These are phyloP conservation scores for Fulmarus glacialis DNA, from an alignment of 2,113 vertebrate species.

Conservation along the genomic window DNA sequence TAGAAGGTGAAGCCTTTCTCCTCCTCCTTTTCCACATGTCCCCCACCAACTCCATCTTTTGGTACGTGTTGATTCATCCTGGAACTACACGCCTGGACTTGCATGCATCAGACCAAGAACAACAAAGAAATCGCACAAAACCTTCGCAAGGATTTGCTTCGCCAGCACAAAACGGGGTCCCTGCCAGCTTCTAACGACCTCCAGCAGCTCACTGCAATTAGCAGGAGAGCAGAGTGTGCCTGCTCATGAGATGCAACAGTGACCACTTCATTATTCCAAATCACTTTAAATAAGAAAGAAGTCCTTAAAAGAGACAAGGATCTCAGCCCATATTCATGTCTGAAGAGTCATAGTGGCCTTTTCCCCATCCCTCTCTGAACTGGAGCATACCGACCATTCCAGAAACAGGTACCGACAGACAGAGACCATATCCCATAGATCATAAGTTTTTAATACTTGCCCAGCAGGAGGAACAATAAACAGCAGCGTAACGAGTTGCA, in stretches of 20 bases:
- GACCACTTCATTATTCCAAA: background rate
- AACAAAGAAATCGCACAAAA: background rate
- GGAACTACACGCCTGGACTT: background rate
- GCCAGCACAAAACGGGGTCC: background rate
- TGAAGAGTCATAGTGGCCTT: background rate
- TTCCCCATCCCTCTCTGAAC: background rate
- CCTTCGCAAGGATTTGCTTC: background rate
- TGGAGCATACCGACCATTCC: background rate
- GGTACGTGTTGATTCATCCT: fast-evolving
- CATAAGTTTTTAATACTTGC: background rate
- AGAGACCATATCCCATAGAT: background rate
- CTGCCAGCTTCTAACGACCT: background rate
- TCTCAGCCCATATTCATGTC: background rate
- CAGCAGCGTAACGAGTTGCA: background rate
- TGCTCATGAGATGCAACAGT: background rate
- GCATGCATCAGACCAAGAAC: background rate
- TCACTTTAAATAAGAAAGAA: background rate
- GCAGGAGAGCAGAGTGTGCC: too few species aligned
- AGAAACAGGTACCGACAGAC: background rate
- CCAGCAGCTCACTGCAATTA: background rate
- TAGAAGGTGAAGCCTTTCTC: background rate
- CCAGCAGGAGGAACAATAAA: background rate
- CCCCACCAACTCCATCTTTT: background rate
- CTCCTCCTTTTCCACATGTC: background rate
- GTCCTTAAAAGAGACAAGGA: background rate